These are phyloP conservation scores for Eretmocerus hayati DNA, from an alignment of 2,888 invertebrate species.

Conservation along the genomic window DNA sequence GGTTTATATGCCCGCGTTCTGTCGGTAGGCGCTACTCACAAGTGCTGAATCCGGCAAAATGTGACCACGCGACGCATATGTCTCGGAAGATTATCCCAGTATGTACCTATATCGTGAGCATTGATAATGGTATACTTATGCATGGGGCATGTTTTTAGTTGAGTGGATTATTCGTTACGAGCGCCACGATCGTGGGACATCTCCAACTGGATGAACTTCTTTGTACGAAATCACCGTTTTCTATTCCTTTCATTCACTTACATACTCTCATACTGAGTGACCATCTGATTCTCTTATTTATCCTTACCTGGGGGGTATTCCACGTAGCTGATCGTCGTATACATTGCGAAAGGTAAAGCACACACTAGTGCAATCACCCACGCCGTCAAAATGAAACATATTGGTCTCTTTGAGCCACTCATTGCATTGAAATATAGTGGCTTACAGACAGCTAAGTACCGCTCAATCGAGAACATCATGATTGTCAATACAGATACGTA, in stretches of 20 bases:
- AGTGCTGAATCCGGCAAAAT: too few species aligned
- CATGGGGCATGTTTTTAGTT: too few species aligned
- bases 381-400: slow-evolving; percentile 67
- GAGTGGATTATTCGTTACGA: too few species aligned
- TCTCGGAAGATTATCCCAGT: too few species aligned
- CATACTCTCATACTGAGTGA: background rate
- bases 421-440: slow-evolving; percentile 76
- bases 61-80: too few species aligned
- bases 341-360: slow-evolving; percentile 71
- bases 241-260: background rate
- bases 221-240: too few species aligned
- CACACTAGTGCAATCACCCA: slow-evolving; percentile 71
- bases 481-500: slow-evolving; percentile 89
- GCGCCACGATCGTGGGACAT: too few species aligned
- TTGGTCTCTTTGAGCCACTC: slow-evolving; percentile 74
- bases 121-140: too few species aligned
- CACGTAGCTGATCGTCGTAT: slow-evolving; percentile 68
- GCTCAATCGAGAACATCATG: slow-evolving; percentile 84
- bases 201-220: too few species aligned
- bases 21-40: too few species aligned
- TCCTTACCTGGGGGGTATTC: slow-evolving; percentile 60
- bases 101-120: too few species aligned
- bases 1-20: too few species aligned
- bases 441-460: slow-evolving; percentile 86
- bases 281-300: background rate